Evolutionary conservation across 2,113 vertebrate species (phyloP), one percentile per base, ranked within the genome.

Genomic region (Plestiodon gilberti): DNA sequence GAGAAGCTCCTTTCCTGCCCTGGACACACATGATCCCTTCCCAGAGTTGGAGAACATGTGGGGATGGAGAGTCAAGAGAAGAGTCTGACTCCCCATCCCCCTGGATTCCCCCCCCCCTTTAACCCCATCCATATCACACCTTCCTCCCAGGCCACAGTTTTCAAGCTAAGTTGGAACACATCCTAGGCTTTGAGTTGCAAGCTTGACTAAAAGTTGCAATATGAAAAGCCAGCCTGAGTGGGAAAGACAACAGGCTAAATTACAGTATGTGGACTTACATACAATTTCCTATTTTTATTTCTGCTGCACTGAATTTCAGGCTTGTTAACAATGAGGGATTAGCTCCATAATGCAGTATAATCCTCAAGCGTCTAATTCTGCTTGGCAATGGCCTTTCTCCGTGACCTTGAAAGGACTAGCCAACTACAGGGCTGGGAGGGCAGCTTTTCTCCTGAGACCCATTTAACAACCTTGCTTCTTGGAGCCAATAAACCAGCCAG

Each of bases 251-350:
- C 13, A 25, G 22, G 11, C 22, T 38, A 18, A 59, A 25, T 23
- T 52, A 43, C 28, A 20, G 13, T 8, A 15, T 9, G 18, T 48
- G 43, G 43, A 8, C 33, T 38, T 70, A 70, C 75, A 40, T n/a
- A 35, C 65, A 17, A 30, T 78, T 70, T 85, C 83, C 35, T 85
- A 67, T 78, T 83, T 73, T 73, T 83, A 83, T 33, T 83, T 38
- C 33, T 82, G n/a, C 33, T 18, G 67, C 48, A 57, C 55, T 59
- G 23, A 55, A 40, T 73, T 61, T 73, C 33, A 59, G 81, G 33
- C 81, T 61, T 70, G 30, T 73, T 59, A 40, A 73, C 81, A 83
- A 73, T 73, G 81, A 83, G 23, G 55, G 81, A 83, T 83, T 83
- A 83, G 4, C 22, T 59, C 81, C 33, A 23, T 83, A 73, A 83